Evolutionary conservation across 1,140 invertebrate species (phyloP).

Genomic region (Asobara japonica): DNA sequence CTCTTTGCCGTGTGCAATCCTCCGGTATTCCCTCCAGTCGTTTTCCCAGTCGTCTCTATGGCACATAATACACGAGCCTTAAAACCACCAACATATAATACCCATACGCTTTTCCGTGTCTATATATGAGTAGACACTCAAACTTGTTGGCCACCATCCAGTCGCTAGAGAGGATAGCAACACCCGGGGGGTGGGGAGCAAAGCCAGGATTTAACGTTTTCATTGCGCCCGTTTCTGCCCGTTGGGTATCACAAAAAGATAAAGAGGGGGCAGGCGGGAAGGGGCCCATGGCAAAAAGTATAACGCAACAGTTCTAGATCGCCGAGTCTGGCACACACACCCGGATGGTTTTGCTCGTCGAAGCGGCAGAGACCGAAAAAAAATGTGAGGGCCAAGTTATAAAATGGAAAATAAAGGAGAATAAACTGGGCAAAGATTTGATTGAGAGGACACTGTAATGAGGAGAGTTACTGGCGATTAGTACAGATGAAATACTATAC

Average conservation of each 20-base stretch:
- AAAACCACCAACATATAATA: conserved; percentile 2
- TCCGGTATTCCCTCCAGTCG: background rate
- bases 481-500: background rate
- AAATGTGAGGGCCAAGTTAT: conserved; percentile 22
- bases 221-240: conserved; percentile 37
- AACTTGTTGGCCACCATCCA: conserved; percentile 54
- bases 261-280: no score
- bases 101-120: background rate
- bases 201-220: conserved; percentile 43
- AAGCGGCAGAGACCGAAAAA: conserved; percentile 20
- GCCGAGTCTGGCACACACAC: conserved; percentile 28
- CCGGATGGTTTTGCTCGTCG: conserved; percentile 28
- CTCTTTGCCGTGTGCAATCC: background rate
- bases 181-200: background rate
- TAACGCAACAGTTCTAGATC: conserved; percentile 43
- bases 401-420: background rate
- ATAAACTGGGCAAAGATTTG: background rate
- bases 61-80: background rate
- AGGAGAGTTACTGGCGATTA: background rate
- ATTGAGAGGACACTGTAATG: background rate
- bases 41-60: background rate
- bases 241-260: conserved; percentile 26
- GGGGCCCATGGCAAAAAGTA: conserved; percentile 36
- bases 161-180: conserved; percentile 22
- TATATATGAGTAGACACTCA: conserved; percentile 38